Percentiles rank a stretch among this genome's conserved stretches.
Evolutionary conservation across 2,113 vertebrate genomes (phyloP).

Genomic region (Marmota monax): DNA sequence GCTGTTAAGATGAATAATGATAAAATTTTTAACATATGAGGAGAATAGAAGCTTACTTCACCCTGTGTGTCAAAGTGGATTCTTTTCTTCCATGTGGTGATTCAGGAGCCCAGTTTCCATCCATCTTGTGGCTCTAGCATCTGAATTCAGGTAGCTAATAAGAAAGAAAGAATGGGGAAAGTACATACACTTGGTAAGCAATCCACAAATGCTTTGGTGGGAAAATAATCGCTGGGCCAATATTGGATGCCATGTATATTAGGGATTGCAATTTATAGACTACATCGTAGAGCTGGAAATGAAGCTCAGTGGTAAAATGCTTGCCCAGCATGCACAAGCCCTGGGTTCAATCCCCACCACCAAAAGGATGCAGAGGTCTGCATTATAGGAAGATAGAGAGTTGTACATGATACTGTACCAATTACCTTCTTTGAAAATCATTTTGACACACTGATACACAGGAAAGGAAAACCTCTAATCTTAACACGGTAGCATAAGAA

Average conservation of each 20-base stretch:
- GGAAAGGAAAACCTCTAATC: not conserved
- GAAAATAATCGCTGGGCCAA: not conserved
- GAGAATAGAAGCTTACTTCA: not conserved
- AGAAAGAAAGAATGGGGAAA: not conserved
- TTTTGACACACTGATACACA: not conserved
- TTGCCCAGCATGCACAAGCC: not conserved
- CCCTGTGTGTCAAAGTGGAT: not conserved
- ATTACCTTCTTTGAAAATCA: not conserved
- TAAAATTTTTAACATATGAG: not conserved
- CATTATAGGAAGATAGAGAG: not conserved
- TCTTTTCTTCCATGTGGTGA: not conserved
- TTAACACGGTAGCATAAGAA: not conserved
- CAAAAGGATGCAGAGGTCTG: not conserved
- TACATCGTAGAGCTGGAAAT: not conserved
- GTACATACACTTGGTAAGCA: not conserved
- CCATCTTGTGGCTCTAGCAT: not conserved
- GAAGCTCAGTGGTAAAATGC: not conserved
- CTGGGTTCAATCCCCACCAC: not conserved
- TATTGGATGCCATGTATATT: not conserved
- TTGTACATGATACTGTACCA: not conserved
- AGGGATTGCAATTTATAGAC: not conserved
- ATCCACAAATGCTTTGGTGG: not conserved
- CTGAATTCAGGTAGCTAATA: not conserved
- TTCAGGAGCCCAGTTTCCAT: not conserved
- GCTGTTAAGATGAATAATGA: not conserved